Base-by-base conservation (phyloP, 1,140 invertebrate species). In the Stegodyphus mimosarum region DNA sequence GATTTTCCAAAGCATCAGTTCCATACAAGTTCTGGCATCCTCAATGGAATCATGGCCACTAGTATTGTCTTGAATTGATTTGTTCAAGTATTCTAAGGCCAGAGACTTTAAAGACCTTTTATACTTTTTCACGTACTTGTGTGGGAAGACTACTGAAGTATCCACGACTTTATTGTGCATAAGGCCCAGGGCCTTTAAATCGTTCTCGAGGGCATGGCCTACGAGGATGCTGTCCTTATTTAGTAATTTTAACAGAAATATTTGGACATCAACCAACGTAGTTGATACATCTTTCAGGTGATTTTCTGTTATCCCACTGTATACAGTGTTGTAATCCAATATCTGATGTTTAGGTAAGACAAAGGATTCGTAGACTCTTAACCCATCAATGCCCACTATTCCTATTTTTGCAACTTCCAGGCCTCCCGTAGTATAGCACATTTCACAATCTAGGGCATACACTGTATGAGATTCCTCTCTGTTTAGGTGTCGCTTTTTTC, bases 361-460 rank as follows among this genome's bases (percentile, higher is more conserved):
- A 13, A 67, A n/a, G 17, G 64, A 15, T 9, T 67, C 64, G 15
- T 17, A 67, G 2, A 67, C 64, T 7, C 1, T 1, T 7, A 15
- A 7, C 2, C 64, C 7, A 7, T 7, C 11, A 0, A 67, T n/a
- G 13, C 10, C 7, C 17, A 67, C 11, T 15, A 67, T 17, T 15
- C 11, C n/a, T 15, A 67, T n/a, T 7, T 18, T 15, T 5, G 17
- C 64, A 1, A 67, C 64, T 67, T 67, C 64, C 2, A 67, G 11
- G n/a, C 64, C 64, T 67, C n/a, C n/a, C 7, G 17, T 18, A 2
- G 64, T 67, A n/a, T 67, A 67, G 10, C 9, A 9, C 64, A 67
- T 67, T 17, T 67, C 64, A 17, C 64, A 67, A n/a, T 67, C 64
- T 17, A 67, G 64, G 13, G 64, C 64, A 90, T 94, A 98, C 18